phyloP scores from a whole-genome alignment of 2,113 vertebrate species.

The Circaetus gallicus region DNA sequence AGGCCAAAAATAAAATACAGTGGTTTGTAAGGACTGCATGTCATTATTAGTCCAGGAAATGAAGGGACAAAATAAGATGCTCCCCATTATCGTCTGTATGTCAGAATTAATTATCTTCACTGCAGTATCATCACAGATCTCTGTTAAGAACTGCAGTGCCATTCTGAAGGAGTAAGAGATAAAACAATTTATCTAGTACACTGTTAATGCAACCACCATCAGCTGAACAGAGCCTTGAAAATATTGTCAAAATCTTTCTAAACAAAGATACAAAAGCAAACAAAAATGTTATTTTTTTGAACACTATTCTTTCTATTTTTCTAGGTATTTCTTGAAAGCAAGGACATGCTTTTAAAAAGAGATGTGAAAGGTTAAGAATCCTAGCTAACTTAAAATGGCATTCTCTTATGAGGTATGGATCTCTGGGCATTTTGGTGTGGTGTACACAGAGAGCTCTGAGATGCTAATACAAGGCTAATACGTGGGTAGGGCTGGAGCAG shows the following conservation, averaged over 20 bases:
- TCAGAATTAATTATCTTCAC: not conserved
- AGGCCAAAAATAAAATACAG: not conserved
- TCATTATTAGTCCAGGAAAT: not conserved
- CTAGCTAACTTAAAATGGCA: not conserved
- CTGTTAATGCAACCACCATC: not conserved
- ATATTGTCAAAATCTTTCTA: not conserved
- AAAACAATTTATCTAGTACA: not conserved
- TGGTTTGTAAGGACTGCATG: not conserved
- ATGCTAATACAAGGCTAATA: not conserved
- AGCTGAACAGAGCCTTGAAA: slow-evolving; percentile 11
- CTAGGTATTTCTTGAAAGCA: not conserved
- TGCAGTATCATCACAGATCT: not conserved
- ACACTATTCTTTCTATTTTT: not conserved
- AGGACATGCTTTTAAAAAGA: not conserved
- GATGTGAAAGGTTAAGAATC: not conserved
- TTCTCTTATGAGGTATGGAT: not conserved
- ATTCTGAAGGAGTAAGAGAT: not conserved
- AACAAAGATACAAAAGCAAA: not conserved
- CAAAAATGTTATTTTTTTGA: not conserved
- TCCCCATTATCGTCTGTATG: not conserved
- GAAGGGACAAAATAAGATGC: not conserved
- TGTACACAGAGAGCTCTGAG: not conserved
- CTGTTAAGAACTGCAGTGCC: not conserved
- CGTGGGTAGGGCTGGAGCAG: not conserved
- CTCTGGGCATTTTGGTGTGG: not conserved